Base-by-base conservation (phyloP, 2,888 invertebrate genomes). In the Sinotaia quadrata region DNA sequence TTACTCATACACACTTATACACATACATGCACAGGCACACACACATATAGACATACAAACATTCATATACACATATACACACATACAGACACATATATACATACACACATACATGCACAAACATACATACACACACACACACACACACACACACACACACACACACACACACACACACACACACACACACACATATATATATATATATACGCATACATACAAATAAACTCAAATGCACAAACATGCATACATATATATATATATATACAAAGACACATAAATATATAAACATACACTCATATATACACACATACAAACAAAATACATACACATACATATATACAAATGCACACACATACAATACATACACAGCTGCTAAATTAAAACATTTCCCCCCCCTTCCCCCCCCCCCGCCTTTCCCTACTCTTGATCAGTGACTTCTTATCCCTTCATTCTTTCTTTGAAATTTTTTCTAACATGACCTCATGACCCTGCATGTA, bases 41-140 rank as follows among this genome's bases (percentile, higher is more conserved):
- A 60, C 59, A 67, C 60, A 60, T 34, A 61, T 60, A 67, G 29
- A 60, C 59, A 67, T 12, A 41, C 49, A 67, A 31, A 33, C 57
- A 57, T 21, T 4, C 57, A 57, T 36, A 57, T 4, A 34, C 57
- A 57, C 36, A 57, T 36, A 60, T 44, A 56, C 54, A 44, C 15
- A 58, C 61, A 36, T 18, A 56, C 67, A 29, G 21, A 56, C 54
- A 56, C 65, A 56, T 44, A 65, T 51, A 58, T 27, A 47, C 49
- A 67, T 34, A 58, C 47, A 31, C 21, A 58, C 49, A 33, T 21
- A 47, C 58, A 58, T 49, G 21, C 41, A 41, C 54, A 56, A 56
- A 44, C 41, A 29, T 10, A 58, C 37, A 36, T 27, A 58, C 36
- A 36, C 37, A 58, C 58, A 15, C 37, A 58, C 37, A 36, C 58